phyloP scores from a whole-genome alignment of 2,797 vertebrate genomes.

The Hoplostethus mediterraneus region DNA sequence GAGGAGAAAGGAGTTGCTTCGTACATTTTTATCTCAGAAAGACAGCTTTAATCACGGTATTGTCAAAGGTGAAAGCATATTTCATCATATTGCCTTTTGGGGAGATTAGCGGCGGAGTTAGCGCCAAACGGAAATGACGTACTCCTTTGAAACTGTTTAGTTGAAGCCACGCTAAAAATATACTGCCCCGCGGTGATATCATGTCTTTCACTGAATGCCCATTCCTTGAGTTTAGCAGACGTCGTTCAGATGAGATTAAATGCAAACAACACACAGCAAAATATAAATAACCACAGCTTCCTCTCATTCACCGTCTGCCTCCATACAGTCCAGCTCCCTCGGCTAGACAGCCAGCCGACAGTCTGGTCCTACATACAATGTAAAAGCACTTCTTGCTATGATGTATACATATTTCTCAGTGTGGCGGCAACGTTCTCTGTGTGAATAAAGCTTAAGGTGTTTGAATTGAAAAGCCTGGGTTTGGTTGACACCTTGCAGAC shows the following conservation, averaged over 20 bases:
- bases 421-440: not conserved
- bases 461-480: too few relatives aligned
- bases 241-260: conserved; percentile 53
- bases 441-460: not conserved
- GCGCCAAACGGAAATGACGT: not conserved
- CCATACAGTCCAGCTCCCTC: conserved; percentile 13
- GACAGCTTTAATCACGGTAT: too few relatives aligned
- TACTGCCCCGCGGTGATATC: conserved; percentile 22
- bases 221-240: conserved; percentile 54
- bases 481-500: too few relatives aligned
- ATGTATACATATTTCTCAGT: conserved; percentile 1
- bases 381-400: conserved; percentile 28
- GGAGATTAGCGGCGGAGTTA: not conserved
- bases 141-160: not conserved
- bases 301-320: conserved; percentile 68
- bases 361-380: conserved; percentile 38
- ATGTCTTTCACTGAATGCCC: conserved; percentile 11
- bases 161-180: not conserved
- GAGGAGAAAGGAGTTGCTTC: conserved; percentile 19
- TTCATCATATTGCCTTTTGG: too few relatives aligned
- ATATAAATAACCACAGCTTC: conserved; percentile 70
- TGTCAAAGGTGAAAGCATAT: too few relatives aligned
- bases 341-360: conserved; percentile 59
- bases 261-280: conserved; percentile 39
- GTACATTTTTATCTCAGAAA: not conserved